Conservation (phyloP, 2,888 invertebrate genomes). For the Watsonalla binaria region DNA sequence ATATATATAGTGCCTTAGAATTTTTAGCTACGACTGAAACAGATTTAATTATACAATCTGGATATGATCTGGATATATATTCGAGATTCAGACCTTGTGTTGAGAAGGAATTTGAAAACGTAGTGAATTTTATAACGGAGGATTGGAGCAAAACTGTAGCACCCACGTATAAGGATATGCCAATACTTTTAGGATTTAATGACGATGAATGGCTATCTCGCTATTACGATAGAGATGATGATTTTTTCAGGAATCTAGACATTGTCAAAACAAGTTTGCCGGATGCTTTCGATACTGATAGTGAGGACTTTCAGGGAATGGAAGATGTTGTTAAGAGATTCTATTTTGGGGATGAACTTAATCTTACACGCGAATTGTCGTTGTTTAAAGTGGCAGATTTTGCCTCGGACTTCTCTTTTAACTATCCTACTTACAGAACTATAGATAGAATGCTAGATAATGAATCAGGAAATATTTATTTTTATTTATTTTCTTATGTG, state of each 20-base stretch:
- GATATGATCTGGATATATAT: slow-evolving; percentile 8
- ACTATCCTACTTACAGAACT: slow-evolving; percentile 19
- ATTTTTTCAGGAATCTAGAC: background rate
- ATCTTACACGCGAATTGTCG: slow-evolving; percentile 8
- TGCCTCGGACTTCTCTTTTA: slow-evolving; percentile 18
- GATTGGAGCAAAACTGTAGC: background rate
- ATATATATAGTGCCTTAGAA: slow-evolving; percentile 8
- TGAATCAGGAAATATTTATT: slow-evolving; percentile 18
- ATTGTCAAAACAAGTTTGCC: background rate
- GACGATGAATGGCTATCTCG: slow-evolving; percentile 2
- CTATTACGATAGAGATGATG: background rate
- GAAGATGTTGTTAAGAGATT: slow-evolving; percentile 18
- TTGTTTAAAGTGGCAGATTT: slow-evolving; percentile 17
- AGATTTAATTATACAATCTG: slow-evolving; percentile 9
- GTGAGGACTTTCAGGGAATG: slow-evolving; percentile 8
- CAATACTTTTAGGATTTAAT: slow-evolving; percentile 11
- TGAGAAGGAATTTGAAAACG: slow-evolving; percentile 8
- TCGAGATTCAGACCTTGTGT: slow-evolving; percentile 10
- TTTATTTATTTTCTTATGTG: slow-evolving; percentile 30
- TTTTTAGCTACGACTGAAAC: slow-evolving; percentile 9
- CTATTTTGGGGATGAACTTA: slow-evolving; percentile 22
- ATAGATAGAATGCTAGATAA: slow-evolving; percentile 18
- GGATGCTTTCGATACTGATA: background rate
- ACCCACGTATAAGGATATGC: slow-evolving; percentile 7
- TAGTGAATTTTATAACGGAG: slow-evolving; percentile 2